Evolutionary conservation across 2,797 vertebrate species (phyloP).

Genomic region (Ptychadena robeensis): DNA sequence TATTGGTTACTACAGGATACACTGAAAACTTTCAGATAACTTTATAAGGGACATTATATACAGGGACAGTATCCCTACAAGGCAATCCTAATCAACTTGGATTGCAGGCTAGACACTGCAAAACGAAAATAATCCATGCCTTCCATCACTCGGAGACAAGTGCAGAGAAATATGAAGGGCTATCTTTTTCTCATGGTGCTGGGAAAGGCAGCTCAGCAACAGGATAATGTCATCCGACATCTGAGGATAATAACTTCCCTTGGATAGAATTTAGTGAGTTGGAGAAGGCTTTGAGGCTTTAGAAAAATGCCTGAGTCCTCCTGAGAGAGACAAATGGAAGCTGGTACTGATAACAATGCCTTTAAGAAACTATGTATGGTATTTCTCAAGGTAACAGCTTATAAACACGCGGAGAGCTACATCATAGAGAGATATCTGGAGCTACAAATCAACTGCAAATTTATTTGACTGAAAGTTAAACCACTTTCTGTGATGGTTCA

Average conservation of each 20-base stretch:
- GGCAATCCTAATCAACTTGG: no score
- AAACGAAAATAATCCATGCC: neutral
- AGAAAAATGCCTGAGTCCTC: conserved; percentile 43
- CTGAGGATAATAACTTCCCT: conserved; percentile 52
- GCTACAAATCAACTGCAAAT: conserved; percentile 22
- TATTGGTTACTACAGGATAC: neutral
- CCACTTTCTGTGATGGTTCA: neutral
- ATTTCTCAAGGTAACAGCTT: conserved; percentile 50
- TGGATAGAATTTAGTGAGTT: conserved; percentile 51
- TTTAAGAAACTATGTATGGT: conserved; percentile 51
- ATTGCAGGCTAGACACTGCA: neutral
- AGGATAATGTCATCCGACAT: conserved; percentile 57
- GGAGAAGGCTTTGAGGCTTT: conserved; percentile 55
- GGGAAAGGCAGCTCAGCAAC: conserved; percentile 48
- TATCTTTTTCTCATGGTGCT: conserved; percentile 52
- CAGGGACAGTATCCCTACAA: neutral
- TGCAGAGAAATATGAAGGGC: conserved; percentile 9
- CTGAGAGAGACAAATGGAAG: conserved; percentile 51
- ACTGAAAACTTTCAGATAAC: neutral
- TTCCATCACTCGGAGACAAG: neutral
- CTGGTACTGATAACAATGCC: conserved; percentile 56
- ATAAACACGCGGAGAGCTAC: conserved; percentile 16
- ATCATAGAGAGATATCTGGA: neutral
- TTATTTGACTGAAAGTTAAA: conserved; percentile 1
- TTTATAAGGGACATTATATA: neutral